These are phyloP conservation scores for Numenius arquata DNA, from an alignment of 2,113 vertebrate species.

Conservation along the genomic window DNA sequence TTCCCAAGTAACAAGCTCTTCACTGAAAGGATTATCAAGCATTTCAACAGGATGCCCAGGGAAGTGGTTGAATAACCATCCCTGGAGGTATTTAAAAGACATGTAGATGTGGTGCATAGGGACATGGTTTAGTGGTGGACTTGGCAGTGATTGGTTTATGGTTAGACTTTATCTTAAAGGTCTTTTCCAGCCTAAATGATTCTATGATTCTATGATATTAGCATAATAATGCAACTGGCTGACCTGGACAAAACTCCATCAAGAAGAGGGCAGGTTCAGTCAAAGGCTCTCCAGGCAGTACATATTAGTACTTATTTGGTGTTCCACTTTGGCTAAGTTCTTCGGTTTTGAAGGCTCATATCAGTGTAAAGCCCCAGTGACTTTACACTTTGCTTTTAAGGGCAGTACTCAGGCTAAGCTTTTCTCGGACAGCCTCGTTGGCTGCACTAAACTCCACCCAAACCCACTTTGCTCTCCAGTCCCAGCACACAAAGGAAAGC, in stretches of 20 bases:
- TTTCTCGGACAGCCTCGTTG: fast-evolving
- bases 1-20: not conserved
- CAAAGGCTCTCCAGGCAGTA: not conserved
- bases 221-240: fast-evolving
- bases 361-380: not conserved
- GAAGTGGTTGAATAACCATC: not conserved
- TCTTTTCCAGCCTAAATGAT: not conserved
- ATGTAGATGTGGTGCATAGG: not conserved
- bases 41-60: not conserved
- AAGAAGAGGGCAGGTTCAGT: not conserved
- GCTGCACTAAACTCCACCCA: not conserved
- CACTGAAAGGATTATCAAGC: not conserved
- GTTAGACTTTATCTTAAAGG: not conserved
- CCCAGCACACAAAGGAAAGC: fast-evolving
- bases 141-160: not conserved
- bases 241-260: not conserved
- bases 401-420: not conserved
- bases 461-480: not conserved
- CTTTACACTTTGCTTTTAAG: not conserved
- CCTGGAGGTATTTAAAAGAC: not conserved
- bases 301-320: not conserved
- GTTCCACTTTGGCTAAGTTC: not conserved
- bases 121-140: not conserved
- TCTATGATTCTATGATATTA: not conserved
- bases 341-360: not conserved